Evolutionary conservation across 2,113 vertebrate genomes (phyloP).

Genomic region (Tichodroma muraria): DNA sequence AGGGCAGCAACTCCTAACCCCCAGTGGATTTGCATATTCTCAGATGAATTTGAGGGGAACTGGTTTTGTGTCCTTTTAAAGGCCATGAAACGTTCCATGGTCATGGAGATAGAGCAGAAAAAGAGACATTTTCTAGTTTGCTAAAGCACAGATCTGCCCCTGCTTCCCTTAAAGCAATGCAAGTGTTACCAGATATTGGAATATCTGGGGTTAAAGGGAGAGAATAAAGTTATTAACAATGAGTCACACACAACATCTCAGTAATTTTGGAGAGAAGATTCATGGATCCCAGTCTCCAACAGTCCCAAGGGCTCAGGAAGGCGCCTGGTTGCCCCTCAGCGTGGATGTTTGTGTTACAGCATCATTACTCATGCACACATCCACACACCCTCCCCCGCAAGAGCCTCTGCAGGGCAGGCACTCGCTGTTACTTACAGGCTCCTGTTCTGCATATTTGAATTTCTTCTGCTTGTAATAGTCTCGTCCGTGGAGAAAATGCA

Average conservation of each 20-base stretch:
- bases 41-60: not conserved
- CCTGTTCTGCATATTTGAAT: slow-evolving; percentile 81
- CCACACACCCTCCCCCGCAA: not conserved
- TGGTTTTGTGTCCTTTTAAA: not conserved
- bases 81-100: not conserved
- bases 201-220: not conserved
- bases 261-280: not conserved
- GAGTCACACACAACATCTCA: not conserved
- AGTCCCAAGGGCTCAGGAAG: not conserved
- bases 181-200: not conserved
- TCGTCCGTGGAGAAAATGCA: slow-evolving; percentile 87
- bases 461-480: slow-evolving; percentile 96
- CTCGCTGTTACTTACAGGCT: slow-evolving; percentile 38
- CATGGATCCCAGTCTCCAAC: not conserved
- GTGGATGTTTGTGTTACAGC: not conserved
- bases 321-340: not conserved
- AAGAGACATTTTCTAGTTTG: not conserved
- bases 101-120: not conserved
- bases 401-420: not conserved
- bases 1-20: not conserved
- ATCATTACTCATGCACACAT: not conserved
- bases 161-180: not conserved
- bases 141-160: not conserved
- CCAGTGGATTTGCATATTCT: not conserved
- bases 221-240: not conserved